Evolutionary conservation across 2,797 vertebrate genomes (phyloP).

Genomic region (Chaetodon trifasciatus): DNA sequence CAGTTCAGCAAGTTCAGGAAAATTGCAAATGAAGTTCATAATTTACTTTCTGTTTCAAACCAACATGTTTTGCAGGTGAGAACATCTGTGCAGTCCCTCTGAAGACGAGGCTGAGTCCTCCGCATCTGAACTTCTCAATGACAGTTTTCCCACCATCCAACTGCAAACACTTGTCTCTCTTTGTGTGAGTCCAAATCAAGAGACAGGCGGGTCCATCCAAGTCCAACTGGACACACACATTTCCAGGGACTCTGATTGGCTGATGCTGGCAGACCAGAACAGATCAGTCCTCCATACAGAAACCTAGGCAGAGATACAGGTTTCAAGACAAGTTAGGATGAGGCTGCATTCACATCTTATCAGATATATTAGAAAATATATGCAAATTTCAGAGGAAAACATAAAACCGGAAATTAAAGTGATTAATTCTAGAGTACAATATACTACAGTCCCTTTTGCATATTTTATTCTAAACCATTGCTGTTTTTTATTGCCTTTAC

Average conservation of each 20-base stretch:
- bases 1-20: constrained; percentile 59
- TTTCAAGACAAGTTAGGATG: not conserved
- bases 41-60: constrained; percentile 24
- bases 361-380: not conserved
- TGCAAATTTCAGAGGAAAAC: not conserved
- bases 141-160: constrained; percentile 56
- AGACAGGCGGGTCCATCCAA: constrained; percentile 65
- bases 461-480: no score
- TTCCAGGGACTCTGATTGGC: constrained; percentile 69
- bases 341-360: not conserved
- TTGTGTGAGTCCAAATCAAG: constrained; percentile 57
- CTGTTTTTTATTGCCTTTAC: not conserved
- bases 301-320: constrained; percentile 67
- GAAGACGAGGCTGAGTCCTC: constrained; percentile 49
- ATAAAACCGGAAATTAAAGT: no score
- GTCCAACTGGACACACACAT: constrained; percentile 51
- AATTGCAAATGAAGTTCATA: constrained; percentile 50
- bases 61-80: constrained; percentile 54
- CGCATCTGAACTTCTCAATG: constrained; percentile 37
- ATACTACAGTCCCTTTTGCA: not conserved
- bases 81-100: constrained; percentile 55
- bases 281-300: constrained; percentile 71
- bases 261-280: constrained; percentile 76
- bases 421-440: not conserved
- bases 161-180: constrained; percentile 64